Base-by-base conservation (phyloP, 1,140 invertebrate species). In the Megalonaias nervosa region DNA sequence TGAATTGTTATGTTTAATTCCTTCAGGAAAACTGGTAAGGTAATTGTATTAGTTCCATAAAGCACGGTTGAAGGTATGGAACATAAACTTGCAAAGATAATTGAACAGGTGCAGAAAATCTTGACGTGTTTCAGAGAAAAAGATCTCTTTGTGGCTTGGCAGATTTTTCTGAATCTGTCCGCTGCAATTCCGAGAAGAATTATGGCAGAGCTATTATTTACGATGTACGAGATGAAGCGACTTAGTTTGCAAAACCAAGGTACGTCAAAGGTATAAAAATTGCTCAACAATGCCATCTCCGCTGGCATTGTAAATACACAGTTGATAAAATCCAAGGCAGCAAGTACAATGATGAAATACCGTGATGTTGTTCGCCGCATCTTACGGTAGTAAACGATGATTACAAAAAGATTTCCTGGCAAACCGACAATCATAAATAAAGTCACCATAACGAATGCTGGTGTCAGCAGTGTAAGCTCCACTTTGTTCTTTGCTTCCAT, bases 291-390 rank as follows among this genome's bases (percentile, higher is more conserved):
- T 12, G 68, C 67, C 31, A 85, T 72, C 67, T 86, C 85, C 6
- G 81, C 85, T 5, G 85, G 85, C 77, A 86, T 83, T n/a, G 82
- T 83, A 67, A 85, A 78, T 15, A 83, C 71, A 67, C 85, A 86
- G 75, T 85, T 85, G 21, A 86, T 71, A 14, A 86, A 79, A 73
- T 86, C 85, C 23, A 83, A 71, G 11, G 79, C 67, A 19, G 84
- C 84, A 23, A 86, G 60, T 1, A 71, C 73, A n/a, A 82, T 80
- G 16, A 86, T 80, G 67, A 86, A 86, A 61, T 74, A 71, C 64
- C 76, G 26, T 15, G 76, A 78, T 55, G 76, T 78, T 31, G 76
- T 78, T 62, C 74, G 73, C 16, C 71, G n/a, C 76, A 78, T 78
- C 64, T 77, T 74, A 12, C 67, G 48, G 1, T 59, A 16, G 59